Conservation (phyloP, 2,797 vertebrate species). For the Notoglanidium macrostoma region DNA sequence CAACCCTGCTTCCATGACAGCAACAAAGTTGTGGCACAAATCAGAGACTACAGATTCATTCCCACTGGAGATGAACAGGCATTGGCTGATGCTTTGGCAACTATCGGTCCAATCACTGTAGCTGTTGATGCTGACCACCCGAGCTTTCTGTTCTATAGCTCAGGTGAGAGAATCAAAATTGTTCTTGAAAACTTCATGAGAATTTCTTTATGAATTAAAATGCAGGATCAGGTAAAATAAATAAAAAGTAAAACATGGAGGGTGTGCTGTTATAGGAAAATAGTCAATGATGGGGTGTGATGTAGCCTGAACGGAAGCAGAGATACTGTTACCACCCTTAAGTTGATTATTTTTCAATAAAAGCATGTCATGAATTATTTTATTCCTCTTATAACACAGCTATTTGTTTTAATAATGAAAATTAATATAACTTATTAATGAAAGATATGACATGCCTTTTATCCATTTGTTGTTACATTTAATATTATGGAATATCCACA, state of each 20-base stretch:
- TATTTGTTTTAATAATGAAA: not conserved
- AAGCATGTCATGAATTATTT: not conserved
- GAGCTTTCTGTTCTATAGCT: constrained; percentile 81
- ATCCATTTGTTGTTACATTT: not conserved
- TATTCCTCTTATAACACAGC: not conserved
- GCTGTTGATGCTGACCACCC: constrained; percentile 75
- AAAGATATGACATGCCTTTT: not conserved
- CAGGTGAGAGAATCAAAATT: constrained; percentile 63
- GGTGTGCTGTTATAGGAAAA: not conserved
- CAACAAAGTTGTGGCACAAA: constrained; percentile 68
- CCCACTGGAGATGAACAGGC: constrained; percentile 77
- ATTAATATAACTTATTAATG: not conserved
- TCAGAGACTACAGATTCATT: constrained; percentile 77
- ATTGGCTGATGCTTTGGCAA: constrained; percentile 75
- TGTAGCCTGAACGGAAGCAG: not conserved
- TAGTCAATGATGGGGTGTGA: not conserved
- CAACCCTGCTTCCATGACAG: constrained; percentile 76
- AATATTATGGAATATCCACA: not conserved
- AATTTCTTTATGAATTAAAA: not conserved
- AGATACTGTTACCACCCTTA: not conserved
- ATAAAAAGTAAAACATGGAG: not conserved
- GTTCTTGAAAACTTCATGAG: not conserved
- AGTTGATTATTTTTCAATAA: not conserved
- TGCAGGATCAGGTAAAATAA: not conserved
- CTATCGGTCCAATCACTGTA: constrained; percentile 78